phyloP scores from a whole-genome alignment of 2,888 invertebrate genomes.

The Philaethria dido region DNA sequence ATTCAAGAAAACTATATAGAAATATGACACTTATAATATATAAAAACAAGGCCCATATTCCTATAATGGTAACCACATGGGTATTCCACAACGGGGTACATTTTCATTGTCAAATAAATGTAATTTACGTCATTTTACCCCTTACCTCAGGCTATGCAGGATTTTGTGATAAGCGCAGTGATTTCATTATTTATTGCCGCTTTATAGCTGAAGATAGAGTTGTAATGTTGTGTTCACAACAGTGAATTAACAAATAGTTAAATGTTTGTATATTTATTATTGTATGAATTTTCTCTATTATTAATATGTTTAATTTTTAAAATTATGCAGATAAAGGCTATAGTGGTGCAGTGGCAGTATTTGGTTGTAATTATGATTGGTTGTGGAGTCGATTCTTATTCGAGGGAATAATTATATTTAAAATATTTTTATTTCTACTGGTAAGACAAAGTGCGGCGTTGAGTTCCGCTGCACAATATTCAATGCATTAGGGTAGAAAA shows the following conservation, averaged over 20 bases:
- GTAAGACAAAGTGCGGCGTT: too few relatives aligned
- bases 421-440: too few relatives aligned
- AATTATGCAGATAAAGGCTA: too few relatives aligned
- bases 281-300: neutral
- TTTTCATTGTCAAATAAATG: conserved; percentile 47
- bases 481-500: too few relatives aligned
- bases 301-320: too few relatives aligned
- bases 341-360: too few relatives aligned
- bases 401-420: too few relatives aligned
- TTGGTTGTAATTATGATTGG: too few relatives aligned
- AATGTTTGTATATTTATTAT: conserved; percentile 2
- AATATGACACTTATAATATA: conserved; percentile 34
- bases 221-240: conserved; percentile 29
- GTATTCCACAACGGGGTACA: conserved; percentile 36
- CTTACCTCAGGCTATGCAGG: conserved; percentile 43
- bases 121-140: conserved; percentile 46
- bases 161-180: conserved; percentile 44
- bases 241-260: conserved; percentile 11
- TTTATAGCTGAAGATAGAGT: conserved; percentile 38
- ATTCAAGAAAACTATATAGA: conserved; percentile 15
- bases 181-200: conserved; percentile 43
- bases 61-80: conserved; percentile 25
- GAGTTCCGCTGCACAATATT: too few relatives aligned
- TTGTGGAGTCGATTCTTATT: too few relatives aligned
- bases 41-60: conserved; percentile 34